phyloP scores from a whole-genome alignment of 2,797 vertebrate species.

The Coregonus sp. region DNA sequence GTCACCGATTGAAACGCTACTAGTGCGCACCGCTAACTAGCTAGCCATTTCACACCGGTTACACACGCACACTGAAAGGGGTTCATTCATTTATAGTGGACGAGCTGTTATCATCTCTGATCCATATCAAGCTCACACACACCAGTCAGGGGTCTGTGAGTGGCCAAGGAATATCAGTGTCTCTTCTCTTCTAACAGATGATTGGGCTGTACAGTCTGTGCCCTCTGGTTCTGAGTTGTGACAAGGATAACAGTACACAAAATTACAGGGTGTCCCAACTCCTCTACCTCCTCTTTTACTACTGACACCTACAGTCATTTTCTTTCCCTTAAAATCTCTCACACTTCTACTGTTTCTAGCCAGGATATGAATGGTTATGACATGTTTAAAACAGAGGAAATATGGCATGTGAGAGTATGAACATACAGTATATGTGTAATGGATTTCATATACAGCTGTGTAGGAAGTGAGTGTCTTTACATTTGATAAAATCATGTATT shows the following conservation, averaged over 20 bases:
- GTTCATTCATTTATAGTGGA: neutral
- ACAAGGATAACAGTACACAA: neutral
- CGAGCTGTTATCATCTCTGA: neutral
- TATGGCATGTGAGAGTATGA: neutral
- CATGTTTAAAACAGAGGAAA: neutral
- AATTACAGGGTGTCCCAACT: neutral
- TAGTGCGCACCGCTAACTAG: too few species aligned
- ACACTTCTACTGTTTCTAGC: neutral
- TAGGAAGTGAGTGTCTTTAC: neutral
- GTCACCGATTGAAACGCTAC: too few species aligned
- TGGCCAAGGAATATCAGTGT: neutral
- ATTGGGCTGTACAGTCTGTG: neutral
- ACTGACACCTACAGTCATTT: neutral
- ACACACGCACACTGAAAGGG: neutral
- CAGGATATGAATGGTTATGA: neutral
- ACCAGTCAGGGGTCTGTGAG: neutral
- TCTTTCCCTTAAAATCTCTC: neutral
- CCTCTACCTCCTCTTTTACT: neutral
- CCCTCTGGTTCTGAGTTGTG: neutral
- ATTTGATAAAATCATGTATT: neutral
- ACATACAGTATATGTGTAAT: neutral
- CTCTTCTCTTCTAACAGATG: neutral
- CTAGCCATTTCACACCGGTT: slow-evolving; percentile 32
- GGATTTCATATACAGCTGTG: too few species aligned
- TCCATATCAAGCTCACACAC: neutral